Evolutionary conservation across 2,888 invertebrate species (phyloP).

Genomic region (Tetrapedia diversipes): DNA sequence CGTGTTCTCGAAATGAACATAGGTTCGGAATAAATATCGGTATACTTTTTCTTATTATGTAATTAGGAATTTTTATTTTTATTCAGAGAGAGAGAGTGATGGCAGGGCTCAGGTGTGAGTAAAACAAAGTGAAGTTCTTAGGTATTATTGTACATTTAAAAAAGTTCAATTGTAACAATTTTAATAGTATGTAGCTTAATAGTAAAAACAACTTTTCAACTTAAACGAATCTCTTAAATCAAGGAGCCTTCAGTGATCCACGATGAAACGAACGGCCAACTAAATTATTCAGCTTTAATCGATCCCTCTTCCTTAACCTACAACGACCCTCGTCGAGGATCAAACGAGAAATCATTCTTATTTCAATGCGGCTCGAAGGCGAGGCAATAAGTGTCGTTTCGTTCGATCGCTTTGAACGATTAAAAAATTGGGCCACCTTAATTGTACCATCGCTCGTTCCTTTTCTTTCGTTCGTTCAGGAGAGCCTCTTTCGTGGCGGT

Average conservation of each 20-base stretch:
- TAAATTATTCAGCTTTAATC: constrained; percentile 4
- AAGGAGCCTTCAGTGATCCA: background rate
- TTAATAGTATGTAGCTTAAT: no score
- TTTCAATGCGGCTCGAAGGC: background rate
- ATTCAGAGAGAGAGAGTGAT: no score
- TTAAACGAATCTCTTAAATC: no score
- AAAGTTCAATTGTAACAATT: no score
- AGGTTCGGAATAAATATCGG: no score
- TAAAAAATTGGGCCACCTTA: constrained; percentile 32
- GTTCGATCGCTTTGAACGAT: background rate
- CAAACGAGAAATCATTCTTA: constrained; percentile 31
- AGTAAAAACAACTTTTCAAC: no score
- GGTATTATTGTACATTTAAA: no score
- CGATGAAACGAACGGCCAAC: background rate
- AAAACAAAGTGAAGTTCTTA: no score
- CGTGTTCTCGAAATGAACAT: no score
- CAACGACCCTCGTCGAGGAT: background rate
- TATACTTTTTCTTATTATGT: no score
- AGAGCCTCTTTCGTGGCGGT: constrained; percentile 16
- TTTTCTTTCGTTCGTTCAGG: background rate
- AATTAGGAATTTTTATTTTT: no score
- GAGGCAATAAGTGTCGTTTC: background rate
- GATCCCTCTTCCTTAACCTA: background rate
- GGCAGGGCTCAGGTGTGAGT: no score
- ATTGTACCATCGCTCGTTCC: constrained; percentile 21